A percentile compares a stretch with the other conserved stretches of the same genome.
Conservation (phyloP, 2,113 vertebrate species). For the Sula dactylatra region DNA sequence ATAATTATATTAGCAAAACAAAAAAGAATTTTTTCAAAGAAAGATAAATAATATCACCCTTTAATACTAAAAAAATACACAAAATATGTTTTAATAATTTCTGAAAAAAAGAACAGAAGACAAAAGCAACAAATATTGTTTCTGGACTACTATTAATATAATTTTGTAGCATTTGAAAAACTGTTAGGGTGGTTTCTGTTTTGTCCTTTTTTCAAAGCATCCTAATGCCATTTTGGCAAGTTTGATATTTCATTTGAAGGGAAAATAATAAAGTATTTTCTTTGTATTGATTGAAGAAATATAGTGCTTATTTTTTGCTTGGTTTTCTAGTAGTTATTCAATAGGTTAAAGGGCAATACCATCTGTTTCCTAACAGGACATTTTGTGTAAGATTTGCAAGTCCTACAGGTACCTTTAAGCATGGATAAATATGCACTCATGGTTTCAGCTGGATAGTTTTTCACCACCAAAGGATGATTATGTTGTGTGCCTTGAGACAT, state of each 20-base stretch:
- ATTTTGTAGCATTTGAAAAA: constrained; percentile 39
- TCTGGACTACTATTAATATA: not conserved
- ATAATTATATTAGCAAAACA: not conserved
- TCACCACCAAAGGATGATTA: constrained; percentile 89
- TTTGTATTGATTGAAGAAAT: constrained; percentile 82
- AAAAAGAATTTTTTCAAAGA: not conserved
- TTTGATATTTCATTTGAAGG: constrained; percentile 77
- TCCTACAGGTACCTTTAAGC: constrained; percentile 84
- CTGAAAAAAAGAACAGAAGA: not conserved
- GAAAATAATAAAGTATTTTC: constrained; percentile 76
- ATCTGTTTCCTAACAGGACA: constrained; percentile 84
- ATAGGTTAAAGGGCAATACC: constrained; percentile 80
- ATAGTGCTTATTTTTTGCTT: constrained; percentile 78
- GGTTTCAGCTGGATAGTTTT: constrained; percentile 84
- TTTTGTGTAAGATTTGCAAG: constrained; percentile 83
- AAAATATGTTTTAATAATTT: not conserved
- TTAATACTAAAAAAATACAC: not conserved
- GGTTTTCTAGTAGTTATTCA: constrained; percentile 77
- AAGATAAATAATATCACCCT: not conserved
- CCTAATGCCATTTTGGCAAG: constrained; percentile 59
- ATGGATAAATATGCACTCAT: constrained; percentile 83
- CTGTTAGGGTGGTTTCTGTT: constrained; percentile 20
- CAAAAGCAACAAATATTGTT: not conserved
- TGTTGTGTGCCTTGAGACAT: constrained; percentile 92
- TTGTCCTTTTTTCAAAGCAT: constrained; percentile 45